phyloP scores from a whole-genome alignment of 2,113 vertebrate genomes.

The Pleuronectes platessa region DNA sequence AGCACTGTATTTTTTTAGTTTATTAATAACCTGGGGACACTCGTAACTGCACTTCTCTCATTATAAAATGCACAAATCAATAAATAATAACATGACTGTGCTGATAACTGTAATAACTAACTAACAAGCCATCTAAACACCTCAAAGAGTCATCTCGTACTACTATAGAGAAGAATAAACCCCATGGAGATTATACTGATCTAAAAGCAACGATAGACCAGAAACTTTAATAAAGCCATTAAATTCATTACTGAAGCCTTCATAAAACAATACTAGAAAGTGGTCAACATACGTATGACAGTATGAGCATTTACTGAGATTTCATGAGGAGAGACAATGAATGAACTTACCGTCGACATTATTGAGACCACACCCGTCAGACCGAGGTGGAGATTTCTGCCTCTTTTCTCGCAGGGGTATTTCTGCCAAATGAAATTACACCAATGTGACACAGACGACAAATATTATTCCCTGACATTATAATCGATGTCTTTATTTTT shows the following conservation, averaged over 20 bases:
- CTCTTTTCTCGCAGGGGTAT: constrained; percentile 75
- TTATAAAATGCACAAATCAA: no score
- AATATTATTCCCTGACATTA: neutral
- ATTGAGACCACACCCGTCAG: constrained; percentile 74
- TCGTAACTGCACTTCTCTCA: no score
- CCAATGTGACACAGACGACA: constrained; percentile 20
- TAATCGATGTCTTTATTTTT: neutral
- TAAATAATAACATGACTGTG: no score
- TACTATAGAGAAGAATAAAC: no score
- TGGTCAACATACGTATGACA: neutral
- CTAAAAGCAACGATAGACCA: no score
- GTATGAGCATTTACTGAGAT: neutral
- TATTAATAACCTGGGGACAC: no score
- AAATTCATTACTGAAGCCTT: neutral
- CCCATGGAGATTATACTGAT: no score
- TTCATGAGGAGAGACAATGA: constrained; percentile 8
- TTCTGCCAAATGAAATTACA: constrained; percentile 43
- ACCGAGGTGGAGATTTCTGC: constrained; percentile 64
- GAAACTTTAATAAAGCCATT: no score
- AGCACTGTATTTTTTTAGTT: no score
- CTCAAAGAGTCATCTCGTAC: no score
- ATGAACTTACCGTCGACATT: constrained; percentile 66
- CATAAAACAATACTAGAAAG: neutral
- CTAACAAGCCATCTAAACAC: no score
- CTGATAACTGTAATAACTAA: no score